Evolutionary conservation across 2,888 invertebrate species (phyloP), one percentile per base, ranked within the genome.

Genomic region (Crematogaster levior): DNA sequence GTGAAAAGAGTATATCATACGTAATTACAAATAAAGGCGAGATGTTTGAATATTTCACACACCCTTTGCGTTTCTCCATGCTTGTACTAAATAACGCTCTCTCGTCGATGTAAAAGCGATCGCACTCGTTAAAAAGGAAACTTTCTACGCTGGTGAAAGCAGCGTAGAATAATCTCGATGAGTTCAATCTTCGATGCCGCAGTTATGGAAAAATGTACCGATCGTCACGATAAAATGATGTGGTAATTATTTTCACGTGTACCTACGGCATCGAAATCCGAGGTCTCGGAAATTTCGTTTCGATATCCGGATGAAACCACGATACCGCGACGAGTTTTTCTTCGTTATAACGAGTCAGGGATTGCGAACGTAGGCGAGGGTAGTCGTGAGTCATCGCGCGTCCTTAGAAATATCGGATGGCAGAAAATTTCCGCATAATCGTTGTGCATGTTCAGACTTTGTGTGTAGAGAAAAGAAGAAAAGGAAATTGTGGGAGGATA

Each of bases 81-180:
- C 48, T 74, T 37, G 48, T 24, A 18, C 46, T 24, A 61, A 66
- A 58, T 15, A 66, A 68, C 46, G 24, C 18, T 79, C 34, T 79
- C 68, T 56, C 56, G 24, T 77, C 68, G 68, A 77, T 18, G 66
- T 43, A 34, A 56, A 56, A 83, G 72, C 81, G 66, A 82, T 81
- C 81, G 63, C n/a, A 48, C 66, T 81, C 58, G 60, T 83, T 68
- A 84, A 84, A 75, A 79, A 79, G 37, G 43, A 60, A 80, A 82
- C 85, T 85, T 84, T 84, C 84, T 81, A 84, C 80, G 30, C 24
- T 12, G 79, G 82, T 82, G 85, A 85, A 84, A 85, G 84, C 74
- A 68, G 43, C 65, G 56, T 24, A 21, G 53, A 66, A 24, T 66
- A 79, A 79, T 79, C 56, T 68, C 21, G 66, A 79, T 12, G 24